phyloP scores from a whole-genome alignment of 1,140 invertebrate genomes.

The Melipona quadrifasciata region DNA sequence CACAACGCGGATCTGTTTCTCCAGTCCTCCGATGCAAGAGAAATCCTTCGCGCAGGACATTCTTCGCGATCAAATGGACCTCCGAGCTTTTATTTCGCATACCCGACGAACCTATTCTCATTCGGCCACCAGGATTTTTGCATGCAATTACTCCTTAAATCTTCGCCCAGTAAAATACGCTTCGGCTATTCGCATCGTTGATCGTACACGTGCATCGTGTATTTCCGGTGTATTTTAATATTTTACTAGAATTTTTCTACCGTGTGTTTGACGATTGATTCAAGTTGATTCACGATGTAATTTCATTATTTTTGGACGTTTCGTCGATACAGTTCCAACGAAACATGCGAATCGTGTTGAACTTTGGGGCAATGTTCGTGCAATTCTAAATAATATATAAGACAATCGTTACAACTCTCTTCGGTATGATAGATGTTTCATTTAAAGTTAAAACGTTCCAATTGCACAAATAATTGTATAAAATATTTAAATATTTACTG shows the following conservation, averaged over 20 bases:
- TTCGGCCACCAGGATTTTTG: neutral
- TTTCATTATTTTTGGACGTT: conserved; percentile 72
- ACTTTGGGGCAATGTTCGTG: conserved; percentile 16
- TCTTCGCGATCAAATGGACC: conserved; percentile 21
- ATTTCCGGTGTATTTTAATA: conserved; percentile 22
- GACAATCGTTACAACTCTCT: neutral
- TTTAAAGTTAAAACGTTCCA: neutral
- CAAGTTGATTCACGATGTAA: conserved; percentile 57
- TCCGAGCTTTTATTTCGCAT: conserved; percentile 27
- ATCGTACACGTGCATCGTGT: conserved; percentile 35
- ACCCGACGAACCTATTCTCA: conserved; percentile 13
- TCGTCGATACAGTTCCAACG: conserved; percentile 32
- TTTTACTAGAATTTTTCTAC: conserved; percentile 59
- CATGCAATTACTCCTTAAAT: neutral
- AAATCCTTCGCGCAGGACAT: conserved; percentile 77
- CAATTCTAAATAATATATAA: neutral
- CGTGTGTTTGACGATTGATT: conserved; percentile 1
- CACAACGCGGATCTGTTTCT: conserved; percentile 86
- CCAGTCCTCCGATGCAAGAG: conserved; percentile 86
- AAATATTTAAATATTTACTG: neutral
- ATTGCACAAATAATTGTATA: neutral
- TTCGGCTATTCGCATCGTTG: neutral
- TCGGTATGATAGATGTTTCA: neutral
- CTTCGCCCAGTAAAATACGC: neutral
- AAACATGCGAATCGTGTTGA: conserved; percentile 40